Base-by-base conservation (phyloP, 1,140 invertebrate genomes). In the Samia ricini region DNA sequence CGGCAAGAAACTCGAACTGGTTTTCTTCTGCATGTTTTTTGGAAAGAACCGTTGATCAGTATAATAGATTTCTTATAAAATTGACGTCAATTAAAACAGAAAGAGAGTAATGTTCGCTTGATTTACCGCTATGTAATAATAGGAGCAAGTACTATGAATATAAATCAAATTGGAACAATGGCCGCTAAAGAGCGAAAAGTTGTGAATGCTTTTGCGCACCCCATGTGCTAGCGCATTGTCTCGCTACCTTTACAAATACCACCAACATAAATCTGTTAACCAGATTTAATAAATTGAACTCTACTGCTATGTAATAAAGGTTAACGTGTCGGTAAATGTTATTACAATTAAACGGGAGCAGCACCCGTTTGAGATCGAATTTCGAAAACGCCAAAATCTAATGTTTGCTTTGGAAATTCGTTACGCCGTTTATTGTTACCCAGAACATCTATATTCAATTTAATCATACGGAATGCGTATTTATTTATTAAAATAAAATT, bases 91-190 rank as follows among this genome's bases (percentile, higher is more conserved):
- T 78, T 65, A 74, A 71, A 55, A 76, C 56, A 70, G 66, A 76
- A 76, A 72, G 56, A 65, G 72, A 76, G 57, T 56, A 61, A 65
- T 75, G 73, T 68, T 74, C 85, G 88, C 80, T 83, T 88, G 85
- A 89, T 88, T 86, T 85, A 79, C 74, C 75, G 72, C 67, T 67
- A 65, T 60, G 68, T 82, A 78, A 85, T 83, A 85, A 89, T 85
- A 85, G 75, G 71, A 87, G 71, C 63, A 74, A 71, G 71, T 29
- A 68, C 72, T 71, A 90, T 90, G 87, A 90, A 90, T 90, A 90
- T 90, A 90, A 90, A 90, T 90, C 88, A 90, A 88, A 88, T 81
- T 70, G 77, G 83, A 86, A 90, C 88, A 90, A 90, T 82, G 75
- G 59, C 63, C 64, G 79, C 75, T 88, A 90, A 88, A 90, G 82